phyloP scores from a whole-genome alignment of 1,140 invertebrate genomes.

The Brachionus asplanchnoidis region DNA sequence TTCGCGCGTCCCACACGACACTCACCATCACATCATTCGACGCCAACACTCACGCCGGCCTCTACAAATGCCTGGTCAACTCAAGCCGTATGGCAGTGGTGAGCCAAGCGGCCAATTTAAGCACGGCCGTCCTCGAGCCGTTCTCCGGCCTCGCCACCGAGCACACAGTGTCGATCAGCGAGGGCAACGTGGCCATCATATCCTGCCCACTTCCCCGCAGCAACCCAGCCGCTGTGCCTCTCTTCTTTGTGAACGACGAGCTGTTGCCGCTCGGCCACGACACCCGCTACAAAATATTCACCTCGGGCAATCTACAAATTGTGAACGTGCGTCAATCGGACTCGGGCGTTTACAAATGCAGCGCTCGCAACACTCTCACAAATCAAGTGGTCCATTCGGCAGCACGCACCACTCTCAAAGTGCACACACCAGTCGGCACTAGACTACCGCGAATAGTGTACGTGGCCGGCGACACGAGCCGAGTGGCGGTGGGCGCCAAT shows the following conservation, averaged over 20 bases:
- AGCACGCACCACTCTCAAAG: constrained; percentile 45
- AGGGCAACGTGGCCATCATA: constrained; percentile 67
- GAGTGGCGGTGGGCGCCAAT: constrained; percentile 17
- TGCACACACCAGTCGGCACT: constrained; percentile 44
- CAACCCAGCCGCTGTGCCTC: constrained; percentile 63
- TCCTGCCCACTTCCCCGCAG: constrained; percentile 67
- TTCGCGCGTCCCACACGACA: background rate
- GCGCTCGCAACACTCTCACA: constrained; percentile 46
- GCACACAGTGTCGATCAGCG: background rate
- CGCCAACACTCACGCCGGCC: background rate
- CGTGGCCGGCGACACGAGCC: background rate
- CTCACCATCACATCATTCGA: background rate
- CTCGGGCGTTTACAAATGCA: constrained; percentile 47
- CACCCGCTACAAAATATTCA: constrained; percentile 47
- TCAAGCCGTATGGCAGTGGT: background rate
- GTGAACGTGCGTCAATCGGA: constrained; percentile 44
- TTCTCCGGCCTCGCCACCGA: background rate
- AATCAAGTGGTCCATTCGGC: constrained; percentile 43
- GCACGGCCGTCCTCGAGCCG: background rate
- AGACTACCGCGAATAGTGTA: background rate
- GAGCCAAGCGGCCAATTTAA: constrained; percentile 23
- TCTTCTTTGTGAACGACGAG: constrained; percentile 28
- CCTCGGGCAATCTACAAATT: constrained; percentile 49
- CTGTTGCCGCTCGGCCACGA: constrained; percentile 46
- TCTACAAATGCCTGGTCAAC: constrained; percentile 12